These are phyloP conservation scores for Orchesellides sinensis DNA, from an alignment of 2,888 invertebrate genomes.

Conservation along the genomic window DNA sequence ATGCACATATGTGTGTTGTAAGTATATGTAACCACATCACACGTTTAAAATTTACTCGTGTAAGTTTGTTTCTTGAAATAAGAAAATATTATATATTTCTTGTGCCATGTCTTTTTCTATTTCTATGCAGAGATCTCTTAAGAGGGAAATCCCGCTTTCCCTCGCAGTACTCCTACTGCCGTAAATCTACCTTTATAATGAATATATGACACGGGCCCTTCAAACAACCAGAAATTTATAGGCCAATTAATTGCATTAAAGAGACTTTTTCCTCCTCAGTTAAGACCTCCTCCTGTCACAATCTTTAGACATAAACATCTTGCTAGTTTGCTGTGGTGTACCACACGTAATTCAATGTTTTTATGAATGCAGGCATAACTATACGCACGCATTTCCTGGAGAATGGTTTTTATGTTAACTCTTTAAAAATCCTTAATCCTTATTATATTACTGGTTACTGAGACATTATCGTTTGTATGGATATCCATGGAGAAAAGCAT, in stretches of 20 bases:
- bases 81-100: background rate
- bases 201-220: constrained; percentile 61
- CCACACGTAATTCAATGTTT: no score
- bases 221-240: constrained; percentile 60
- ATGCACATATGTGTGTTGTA: background rate
- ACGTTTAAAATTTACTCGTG: no score
- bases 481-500: no score
- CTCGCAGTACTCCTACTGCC: constrained; percentile 16
- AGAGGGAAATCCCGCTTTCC: background rate
- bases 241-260: constrained; percentile 66
- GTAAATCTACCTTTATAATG: constrained; percentile 58
- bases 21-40: background rate
- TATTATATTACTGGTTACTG: no score
- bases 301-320: constrained; percentile 34
- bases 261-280: constrained; percentile 42
- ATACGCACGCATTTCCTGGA: background rate
- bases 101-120: background rate
- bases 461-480: no score
- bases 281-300: constrained; percentile 63
- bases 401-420: no score
- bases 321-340: background rate
- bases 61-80: background rate
- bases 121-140: background rate
- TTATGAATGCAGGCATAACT: background rate
- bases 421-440: no score